A percentile compares a stretch with the other conserved stretches of the same genome.
These are phyloP conservation scores for Eumerus sabulonum DNA, from an alignment of 2,888 invertebrate species.

Conservation along the genomic window DNA sequence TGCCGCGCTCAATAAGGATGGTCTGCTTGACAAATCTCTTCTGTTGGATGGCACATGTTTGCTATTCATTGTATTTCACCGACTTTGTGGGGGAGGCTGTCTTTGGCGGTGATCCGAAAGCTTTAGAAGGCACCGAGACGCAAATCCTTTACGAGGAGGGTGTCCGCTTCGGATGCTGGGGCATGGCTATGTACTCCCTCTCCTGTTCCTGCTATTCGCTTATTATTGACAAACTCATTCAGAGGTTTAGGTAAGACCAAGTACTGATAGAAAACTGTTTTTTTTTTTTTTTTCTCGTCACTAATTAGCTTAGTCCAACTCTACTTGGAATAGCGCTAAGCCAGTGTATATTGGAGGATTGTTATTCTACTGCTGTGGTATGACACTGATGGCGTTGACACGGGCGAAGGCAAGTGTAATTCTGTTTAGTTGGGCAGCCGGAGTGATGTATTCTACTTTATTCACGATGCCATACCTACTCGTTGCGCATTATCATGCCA, in stretches of 20 bases:
- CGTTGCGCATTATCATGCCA: constrained; percentile 96
- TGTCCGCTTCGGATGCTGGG: constrained; percentile 96
- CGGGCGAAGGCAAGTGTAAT: constrained; percentile 89
- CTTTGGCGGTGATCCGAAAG: constrained; percentile 81
- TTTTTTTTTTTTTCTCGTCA: constrained; percentile 44
- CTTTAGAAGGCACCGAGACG: constrained; percentile 83
- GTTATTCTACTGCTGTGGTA: constrained; percentile 92
- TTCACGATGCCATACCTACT: constrained; percentile 98
- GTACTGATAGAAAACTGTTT: constrained; percentile 28
- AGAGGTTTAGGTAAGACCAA: constrained; percentile 82
- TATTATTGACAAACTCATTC: constrained; percentile 91
- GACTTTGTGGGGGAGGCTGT: constrained; percentile 86
- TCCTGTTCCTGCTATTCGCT: constrained; percentile 96
- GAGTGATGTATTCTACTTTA: constrained; percentile 97
- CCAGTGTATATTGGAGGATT: constrained; percentile 93
- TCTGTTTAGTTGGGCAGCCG: constrained; percentile 94
- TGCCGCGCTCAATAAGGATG: constrained; percentile 92
- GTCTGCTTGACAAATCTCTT: constrained; percentile 96
- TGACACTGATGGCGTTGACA: constrained; percentile 90
- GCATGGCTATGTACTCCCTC: constrained; percentile 97
- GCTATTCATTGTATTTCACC: constrained; percentile 97
- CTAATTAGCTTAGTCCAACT: constrained; percentile 75
- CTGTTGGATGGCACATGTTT: constrained; percentile 99
- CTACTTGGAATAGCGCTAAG: constrained; percentile 84
- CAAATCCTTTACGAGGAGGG: constrained; percentile 91